Evolutionary conservation across 2,888 invertebrate genomes (phyloP).

Genomic region (Bursaphelenchus okinawaensis): DNA sequence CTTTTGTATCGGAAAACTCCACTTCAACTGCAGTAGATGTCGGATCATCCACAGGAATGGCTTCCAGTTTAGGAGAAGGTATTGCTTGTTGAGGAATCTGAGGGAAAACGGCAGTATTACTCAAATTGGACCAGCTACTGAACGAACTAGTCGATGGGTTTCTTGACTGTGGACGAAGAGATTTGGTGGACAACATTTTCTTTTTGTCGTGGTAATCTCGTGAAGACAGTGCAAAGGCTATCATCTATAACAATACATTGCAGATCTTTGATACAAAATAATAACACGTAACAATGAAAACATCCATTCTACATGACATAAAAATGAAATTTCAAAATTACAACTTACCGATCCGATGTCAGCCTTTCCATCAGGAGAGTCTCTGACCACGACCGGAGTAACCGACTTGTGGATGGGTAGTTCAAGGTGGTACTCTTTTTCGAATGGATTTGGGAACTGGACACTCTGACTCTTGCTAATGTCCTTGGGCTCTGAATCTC

Average conservation of each 20-base stretch:
- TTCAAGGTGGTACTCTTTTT: constrained; percentile 31
- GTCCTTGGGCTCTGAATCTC: background rate
- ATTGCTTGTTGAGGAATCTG: background rate
- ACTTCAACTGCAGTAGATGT: constrained; percentile 58
- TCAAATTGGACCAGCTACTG: constrained; percentile 7
- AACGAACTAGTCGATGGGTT: background rate
- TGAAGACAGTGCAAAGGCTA: constrained; percentile 75
- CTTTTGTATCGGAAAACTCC: constrained; percentile 65
- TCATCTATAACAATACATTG: constrained; percentile 62
- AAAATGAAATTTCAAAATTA: too few species aligned
- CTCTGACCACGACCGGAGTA: constrained; percentile 43
- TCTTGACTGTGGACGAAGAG: background rate
- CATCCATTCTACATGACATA: too few species aligned
- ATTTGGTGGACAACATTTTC: background rate
- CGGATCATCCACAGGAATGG: background rate
- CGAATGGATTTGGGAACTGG: constrained; percentile 27
- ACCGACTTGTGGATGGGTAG: constrained; percentile 19
- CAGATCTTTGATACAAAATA: too few species aligned
- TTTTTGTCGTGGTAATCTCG: constrained; percentile 65
- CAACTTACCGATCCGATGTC: constrained; percentile 66
- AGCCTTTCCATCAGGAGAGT: constrained; percentile 39
- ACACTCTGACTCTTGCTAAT: background rate
- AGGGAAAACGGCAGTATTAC: constrained; percentile 1
- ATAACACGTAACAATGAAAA: too few species aligned
- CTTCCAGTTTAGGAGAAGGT: background rate